phyloP scores from a whole-genome alignment of 2,888 invertebrate genomes.

The Biston stratarius region DNA sequence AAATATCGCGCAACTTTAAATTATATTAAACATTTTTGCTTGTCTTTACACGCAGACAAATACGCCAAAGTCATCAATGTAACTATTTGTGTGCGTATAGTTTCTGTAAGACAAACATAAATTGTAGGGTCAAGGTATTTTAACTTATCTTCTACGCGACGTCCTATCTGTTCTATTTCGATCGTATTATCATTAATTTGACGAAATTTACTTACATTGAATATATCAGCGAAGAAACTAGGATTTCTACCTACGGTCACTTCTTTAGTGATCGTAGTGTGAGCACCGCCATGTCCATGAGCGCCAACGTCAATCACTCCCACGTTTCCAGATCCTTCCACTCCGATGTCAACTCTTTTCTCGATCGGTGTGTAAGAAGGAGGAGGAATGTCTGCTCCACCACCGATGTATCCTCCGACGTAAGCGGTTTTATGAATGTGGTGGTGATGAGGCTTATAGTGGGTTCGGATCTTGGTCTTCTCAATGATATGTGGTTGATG shows the following conservation, averaged over 20 bases:
- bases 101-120: no score
- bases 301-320: slow-evolving; percentile 39
- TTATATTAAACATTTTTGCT: no score
- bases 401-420: slow-evolving; percentile 69
- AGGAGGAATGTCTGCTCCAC: slow-evolving; percentile 52
- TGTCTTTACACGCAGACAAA: no score
- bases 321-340: slow-evolving; percentile 52
- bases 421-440: slow-evolving; percentile 68
- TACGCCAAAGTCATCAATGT: no score
- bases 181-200: no score
- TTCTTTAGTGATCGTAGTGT: slow-evolving; percentile 63
- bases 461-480: slow-evolving; percentile 63
- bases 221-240: slow-evolving; percentile 87
- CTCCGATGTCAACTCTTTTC: slow-evolving; percentile 69
- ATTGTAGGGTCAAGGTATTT: no score
- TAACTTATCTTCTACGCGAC: no score
- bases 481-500: slow-evolving; percentile 63
- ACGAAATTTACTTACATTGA: slow-evolving; percentile 84
- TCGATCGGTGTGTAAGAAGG: slow-evolving; percentile 59
- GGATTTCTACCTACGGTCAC: slow-evolving; percentile 68
- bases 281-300: slow-evolving; percentile 44
- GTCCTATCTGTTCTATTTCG: no score
- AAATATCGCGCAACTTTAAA: no score
- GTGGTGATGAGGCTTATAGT: slow-evolving; percentile 68
- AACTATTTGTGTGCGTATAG: no score